Conservation (phyloP, 2,888 invertebrate genomes). For the Conops quadrifasciatus region DNA sequence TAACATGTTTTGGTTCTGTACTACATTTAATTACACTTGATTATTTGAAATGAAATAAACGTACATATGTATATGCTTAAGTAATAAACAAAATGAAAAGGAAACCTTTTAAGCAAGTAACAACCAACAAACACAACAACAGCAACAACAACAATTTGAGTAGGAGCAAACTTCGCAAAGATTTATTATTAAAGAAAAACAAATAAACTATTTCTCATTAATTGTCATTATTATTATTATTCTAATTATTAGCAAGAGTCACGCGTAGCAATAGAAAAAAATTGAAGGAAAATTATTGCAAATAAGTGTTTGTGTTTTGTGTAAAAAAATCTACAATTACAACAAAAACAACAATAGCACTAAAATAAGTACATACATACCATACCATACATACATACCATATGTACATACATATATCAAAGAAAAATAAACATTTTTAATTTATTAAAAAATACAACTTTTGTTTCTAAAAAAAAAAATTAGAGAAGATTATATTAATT, state of each 20-base stretch:
- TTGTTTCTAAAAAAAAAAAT: too few relatives aligned
- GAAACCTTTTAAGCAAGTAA: slow-evolving; percentile 7
- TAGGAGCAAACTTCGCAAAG: slow-evolving; percentile 64
- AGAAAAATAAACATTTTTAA: slow-evolving; percentile 8
- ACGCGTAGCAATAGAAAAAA: background rate
- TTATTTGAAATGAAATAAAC: too few relatives aligned
- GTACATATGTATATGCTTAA: too few relatives aligned
- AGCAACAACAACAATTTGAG: slow-evolving; percentile 51
- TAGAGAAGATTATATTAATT: too few relatives aligned
- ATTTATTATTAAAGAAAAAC: slow-evolving; percentile 41
- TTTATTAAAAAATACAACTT: too few relatives aligned
- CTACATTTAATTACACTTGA: too few relatives aligned
- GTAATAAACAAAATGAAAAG: too few relatives aligned
- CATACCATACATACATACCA: background rate
- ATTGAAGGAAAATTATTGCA: slow-evolving; percentile 40
- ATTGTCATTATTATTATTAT: slow-evolving; percentile 17
- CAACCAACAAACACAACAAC: slow-evolving; percentile 37
- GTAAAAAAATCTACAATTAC: slow-evolving; percentile 34
- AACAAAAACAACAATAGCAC: slow-evolving; percentile 1
- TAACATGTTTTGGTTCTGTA: too few relatives aligned
- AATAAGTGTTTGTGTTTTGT: slow-evolving; percentile 23
- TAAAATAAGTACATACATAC: background rate
- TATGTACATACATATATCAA: background rate
- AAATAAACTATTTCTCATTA: slow-evolving; percentile 12
- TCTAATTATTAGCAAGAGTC: background rate